Evolutionary conservation across 2,797 vertebrate species (phyloP).

Genomic region (Spondyliosoma cantharus): DNA sequence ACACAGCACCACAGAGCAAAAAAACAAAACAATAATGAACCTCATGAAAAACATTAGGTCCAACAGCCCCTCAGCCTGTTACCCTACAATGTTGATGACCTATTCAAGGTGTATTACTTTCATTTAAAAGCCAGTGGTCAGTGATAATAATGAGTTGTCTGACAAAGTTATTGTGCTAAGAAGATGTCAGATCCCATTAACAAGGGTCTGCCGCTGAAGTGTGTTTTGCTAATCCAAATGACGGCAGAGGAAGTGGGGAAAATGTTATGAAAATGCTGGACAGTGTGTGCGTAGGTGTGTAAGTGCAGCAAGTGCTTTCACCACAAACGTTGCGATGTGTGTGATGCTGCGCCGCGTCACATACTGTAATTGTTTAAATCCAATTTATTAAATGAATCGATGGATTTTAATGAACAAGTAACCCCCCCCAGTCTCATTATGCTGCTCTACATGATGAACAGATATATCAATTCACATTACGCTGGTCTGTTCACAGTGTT

Average conservation of each 20-base stretch:
- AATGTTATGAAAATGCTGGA: slow-evolving; percentile 42
- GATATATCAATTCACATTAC: slow-evolving; percentile 47
- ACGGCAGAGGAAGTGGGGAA: slow-evolving; percentile 41
- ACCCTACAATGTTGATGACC: slow-evolving; percentile 67
- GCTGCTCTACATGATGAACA: slow-evolving; percentile 43
- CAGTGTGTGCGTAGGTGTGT: slow-evolving; percentile 3
- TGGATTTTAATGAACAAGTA: slow-evolving; percentile 61
- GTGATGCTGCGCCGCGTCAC: slow-evolving; percentile 38
- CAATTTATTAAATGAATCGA: slow-evolving; percentile 63
- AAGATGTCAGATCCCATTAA: slow-evolving; percentile 65
- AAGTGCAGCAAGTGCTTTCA: slow-evolving; percentile 33
- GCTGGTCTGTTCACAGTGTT: slow-evolving; percentile 30
- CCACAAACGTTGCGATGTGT: slow-evolving; percentile 43
- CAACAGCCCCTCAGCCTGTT: slow-evolving; percentile 40
- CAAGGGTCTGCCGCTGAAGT: slow-evolving; percentile 13
- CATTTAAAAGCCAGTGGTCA: slow-evolving; percentile 63
- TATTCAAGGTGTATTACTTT: slow-evolving; percentile 79
- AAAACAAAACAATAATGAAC: slow-evolving; percentile 34
- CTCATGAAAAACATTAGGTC: slow-evolving; percentile 58
- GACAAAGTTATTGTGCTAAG: slow-evolving; percentile 31
- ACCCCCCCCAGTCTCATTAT: slow-evolving; percentile 37
- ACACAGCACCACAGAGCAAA: slow-evolving; percentile 8
- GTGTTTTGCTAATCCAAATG: slow-evolving; percentile 58
- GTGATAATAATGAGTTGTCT: slow-evolving; percentile 54
- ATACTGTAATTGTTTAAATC: slow-evolving; percentile 56